These are phyloP conservation scores for Napeogenes inachia DNA, from an alignment of 2,888 invertebrate genomes.

Conservation along the genomic window DNA sequence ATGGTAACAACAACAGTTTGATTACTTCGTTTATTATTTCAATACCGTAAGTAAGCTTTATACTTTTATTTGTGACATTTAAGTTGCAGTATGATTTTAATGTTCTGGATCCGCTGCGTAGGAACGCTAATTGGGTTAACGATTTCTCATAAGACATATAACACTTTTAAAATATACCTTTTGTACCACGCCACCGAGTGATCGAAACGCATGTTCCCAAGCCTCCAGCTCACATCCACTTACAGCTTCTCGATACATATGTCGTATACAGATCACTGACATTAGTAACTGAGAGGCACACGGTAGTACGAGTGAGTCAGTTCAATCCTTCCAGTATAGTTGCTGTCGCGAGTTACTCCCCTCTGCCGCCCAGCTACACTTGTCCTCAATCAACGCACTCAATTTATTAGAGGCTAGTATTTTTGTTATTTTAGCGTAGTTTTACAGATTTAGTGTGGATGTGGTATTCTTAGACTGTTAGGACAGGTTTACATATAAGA, in stretches of 20 bases:
- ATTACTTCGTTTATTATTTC: slow-evolving; percentile 13
- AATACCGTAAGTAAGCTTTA: slow-evolving; percentile 16
- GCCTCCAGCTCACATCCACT: slow-evolving; percentile 76
- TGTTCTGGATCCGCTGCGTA: slow-evolving; percentile 31
- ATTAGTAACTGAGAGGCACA: slow-evolving; percentile 73
- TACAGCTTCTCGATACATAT: slow-evolving; percentile 75
- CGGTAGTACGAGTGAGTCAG: slow-evolving; percentile 53
- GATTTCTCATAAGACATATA: slow-evolving; percentile 60
- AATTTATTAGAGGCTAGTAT: slow-evolving; percentile 70
- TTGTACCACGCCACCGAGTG: slow-evolving; percentile 78
- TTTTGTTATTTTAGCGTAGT: slow-evolving; percentile 71
- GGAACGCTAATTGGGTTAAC: slow-evolving; percentile 38
- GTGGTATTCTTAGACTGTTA: slow-evolving; percentile 59
- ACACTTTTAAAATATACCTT: slow-evolving; percentile 69
- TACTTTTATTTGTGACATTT: slow-evolving; percentile 29
- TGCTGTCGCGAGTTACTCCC: slow-evolving; percentile 55
- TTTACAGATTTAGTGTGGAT: slow-evolving; percentile 66
- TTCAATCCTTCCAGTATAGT: slow-evolving; percentile 33
- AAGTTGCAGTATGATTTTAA: slow-evolving; percentile 32
- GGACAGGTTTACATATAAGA: slow-evolving; percentile 31
- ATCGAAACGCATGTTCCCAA: slow-evolving; percentile 75
- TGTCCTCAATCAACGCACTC: slow-evolving; percentile 66
- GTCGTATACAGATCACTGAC: slow-evolving; percentile 65
- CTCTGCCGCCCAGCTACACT: slow-evolving; percentile 73
- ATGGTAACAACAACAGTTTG: slow-evolving; percentile 16